Conservation (phyloP, 2,113 vertebrate genomes). For the Pyrgilauda ruficollis region DNA sequence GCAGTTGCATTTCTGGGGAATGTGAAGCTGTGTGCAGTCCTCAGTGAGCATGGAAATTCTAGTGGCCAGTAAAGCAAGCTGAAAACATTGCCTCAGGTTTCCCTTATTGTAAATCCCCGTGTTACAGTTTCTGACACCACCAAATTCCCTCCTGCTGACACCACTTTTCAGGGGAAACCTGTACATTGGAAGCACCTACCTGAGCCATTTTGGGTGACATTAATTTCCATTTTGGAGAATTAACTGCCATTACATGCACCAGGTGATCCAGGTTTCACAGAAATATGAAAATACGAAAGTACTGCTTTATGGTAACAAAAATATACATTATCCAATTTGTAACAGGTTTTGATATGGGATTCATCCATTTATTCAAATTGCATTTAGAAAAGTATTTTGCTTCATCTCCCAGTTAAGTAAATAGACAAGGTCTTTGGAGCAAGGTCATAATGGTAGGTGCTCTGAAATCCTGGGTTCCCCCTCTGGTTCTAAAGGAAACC, state of each 20-base stretch:
- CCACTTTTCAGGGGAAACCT: neutral
- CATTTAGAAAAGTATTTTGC: neutral
- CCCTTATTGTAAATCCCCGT: neutral
- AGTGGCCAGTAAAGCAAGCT: neutral
- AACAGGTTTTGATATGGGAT: neutral
- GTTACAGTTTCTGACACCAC: neutral
- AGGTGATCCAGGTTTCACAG: neutral
- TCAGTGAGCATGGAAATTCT: neutral
- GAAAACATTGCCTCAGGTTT: neutral
- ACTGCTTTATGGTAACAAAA: neutral
- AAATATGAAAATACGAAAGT: neutral
- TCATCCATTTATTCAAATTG: neutral
- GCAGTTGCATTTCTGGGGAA: neutral
- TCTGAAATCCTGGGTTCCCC: neutral
- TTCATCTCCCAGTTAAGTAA: neutral
- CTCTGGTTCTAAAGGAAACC: neutral
- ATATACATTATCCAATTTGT: fast-evolving
- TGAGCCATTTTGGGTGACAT: neutral
- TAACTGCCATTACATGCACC: neutral
- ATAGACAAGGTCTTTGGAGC: neutral
- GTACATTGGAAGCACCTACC: neutral
- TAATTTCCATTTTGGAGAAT: neutral
- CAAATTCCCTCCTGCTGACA: neutral
- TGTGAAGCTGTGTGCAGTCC: neutral
- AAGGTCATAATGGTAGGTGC: neutral